Evolutionary conservation across 2,797 vertebrate species (phyloP), one percentile per base, ranked within the genome.

Genomic region (Halcyon chelicuti): DNA sequence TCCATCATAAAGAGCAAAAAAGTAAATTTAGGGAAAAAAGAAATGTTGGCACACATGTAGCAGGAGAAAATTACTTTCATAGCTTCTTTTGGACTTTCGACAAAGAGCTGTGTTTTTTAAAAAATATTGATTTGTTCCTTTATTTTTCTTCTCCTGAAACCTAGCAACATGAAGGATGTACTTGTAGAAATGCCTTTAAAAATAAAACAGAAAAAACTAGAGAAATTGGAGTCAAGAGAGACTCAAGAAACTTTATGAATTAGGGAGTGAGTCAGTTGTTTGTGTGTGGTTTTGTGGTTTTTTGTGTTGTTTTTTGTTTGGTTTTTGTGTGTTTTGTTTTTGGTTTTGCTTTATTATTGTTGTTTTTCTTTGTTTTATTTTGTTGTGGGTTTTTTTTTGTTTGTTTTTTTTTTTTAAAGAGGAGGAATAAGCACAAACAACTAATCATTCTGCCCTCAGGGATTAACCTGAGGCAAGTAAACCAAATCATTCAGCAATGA

Each of bases 131-230:
- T 65, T 83, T 78, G 12, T 74, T 83, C 61, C 29, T 66, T 88
- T 73, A 31, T 81, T 77, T 79, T 57, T 94, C 90, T 91, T 91
- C 58, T 70, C 33, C 70, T 61, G 60, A 95, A 96, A 88, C 62
- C 62, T 88, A 92, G 80, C 76, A 94, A 91, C 60, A n/a, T 44
- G 58, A 88, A 88, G 19, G 62, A 76, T 66, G 9, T 37, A 23
- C 15, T 68, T 84, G 49, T 68, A 72, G 57, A 75, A 79, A 88
- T 75, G 39, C 23, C 13, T 92, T 93, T 94, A 65, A 65, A 91
- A 90, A 81, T 87, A 79, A 83, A 84, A 7, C 21, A 74, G 42
- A 73, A 65, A 79, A 90, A 68, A 29, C 54, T 51, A 68, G 57
- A 46, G 49, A 86, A 88, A 79, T 13, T 42, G 29, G 63, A 94